Evolutionary conservation across 2,888 invertebrate genomes (phyloP).

Genomic region (Drosophila aldrichi): DNA sequence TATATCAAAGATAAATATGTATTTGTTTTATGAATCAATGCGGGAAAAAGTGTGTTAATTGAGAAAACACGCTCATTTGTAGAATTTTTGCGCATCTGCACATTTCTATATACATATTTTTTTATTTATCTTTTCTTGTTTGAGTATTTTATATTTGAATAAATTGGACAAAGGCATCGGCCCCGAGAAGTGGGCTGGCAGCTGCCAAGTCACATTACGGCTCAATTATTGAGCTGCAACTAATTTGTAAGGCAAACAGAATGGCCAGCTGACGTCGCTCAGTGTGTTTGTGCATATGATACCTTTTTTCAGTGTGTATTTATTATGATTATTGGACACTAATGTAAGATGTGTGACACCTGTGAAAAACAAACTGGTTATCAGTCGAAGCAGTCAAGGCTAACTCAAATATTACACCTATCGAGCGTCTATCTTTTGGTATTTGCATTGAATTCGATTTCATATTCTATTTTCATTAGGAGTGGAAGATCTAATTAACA

Average conservation of each 20-base stretch:
- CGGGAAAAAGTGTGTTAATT: slow-evolving; percentile 66
- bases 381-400: slow-evolving; percentile 34
- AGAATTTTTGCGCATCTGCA: slow-evolving; percentile 53
- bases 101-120: slow-evolving; percentile 17
- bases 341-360: slow-evolving; percentile 54
- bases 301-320: slow-evolving; percentile 15
- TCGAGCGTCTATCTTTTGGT: background rate
- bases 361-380: slow-evolving; percentile 41
- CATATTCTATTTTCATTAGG: slow-evolving; percentile 33
- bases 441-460: slow-evolving; percentile 6
- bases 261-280: slow-evolving; percentile 16
- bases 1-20: background rate
- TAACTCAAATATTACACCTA: background rate
- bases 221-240: slow-evolving; percentile 76
- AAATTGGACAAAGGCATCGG: slow-evolving; percentile 57
- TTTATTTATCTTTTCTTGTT: background rate
- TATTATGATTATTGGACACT: slow-evolving; percentile 29
- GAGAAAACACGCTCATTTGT: slow-evolving; percentile 54
- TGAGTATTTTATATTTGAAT: slow-evolving; percentile 50
- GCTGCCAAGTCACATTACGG: slow-evolving; percentile 63
- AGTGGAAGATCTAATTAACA: slow-evolving; percentile 34
- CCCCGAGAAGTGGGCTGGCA: slow-evolving; percentile 18
- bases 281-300: slow-evolving; percentile 23
- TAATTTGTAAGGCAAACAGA: slow-evolving; percentile 63
- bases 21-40: slow-evolving; percentile 67